Percentiles rank a stretch among this genome's conserved stretches.
phyloP scores from a whole-genome alignment of 2,797 vertebrate species.

The Smutsia gigantea region DNA sequence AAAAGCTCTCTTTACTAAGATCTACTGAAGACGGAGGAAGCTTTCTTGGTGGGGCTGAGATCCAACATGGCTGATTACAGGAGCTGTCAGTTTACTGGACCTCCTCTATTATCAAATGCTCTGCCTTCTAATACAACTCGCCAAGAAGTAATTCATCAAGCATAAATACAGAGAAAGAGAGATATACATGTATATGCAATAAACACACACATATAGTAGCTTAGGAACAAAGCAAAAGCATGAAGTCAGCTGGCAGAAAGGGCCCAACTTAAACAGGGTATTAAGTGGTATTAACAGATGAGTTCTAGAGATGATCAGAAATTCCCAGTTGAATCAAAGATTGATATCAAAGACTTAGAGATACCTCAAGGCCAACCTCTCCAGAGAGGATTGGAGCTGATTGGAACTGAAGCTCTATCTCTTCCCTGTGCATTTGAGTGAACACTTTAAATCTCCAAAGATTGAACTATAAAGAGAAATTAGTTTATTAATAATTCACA shows the following conservation, averaged over 20 bases:
- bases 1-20: neutral
- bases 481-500: conserved; percentile 92
- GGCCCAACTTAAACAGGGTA: conserved; percentile 82
- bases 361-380: conserved; percentile 87
- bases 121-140: neutral
- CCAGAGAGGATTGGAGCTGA: conserved; percentile 83
- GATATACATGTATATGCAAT: neutral
- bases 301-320: conserved; percentile 85
- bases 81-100: conserved; percentile 1
- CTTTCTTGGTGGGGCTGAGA: neutral
- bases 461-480: conserved; percentile 91
- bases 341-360: conserved; percentile 87
- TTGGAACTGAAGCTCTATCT: conserved; percentile 85
- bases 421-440: conserved; percentile 86
- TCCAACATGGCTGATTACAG: conserved; percentile 22
- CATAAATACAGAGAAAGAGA: neutral
- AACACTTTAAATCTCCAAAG: conserved; percentile 90
- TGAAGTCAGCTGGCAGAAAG: conserved; percentile 72
- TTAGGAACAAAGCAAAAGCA: conserved; percentile 67
- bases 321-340: conserved; percentile 85
- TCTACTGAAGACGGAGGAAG: neutral
- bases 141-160: conserved; percentile 34
- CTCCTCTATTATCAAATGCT: conserved; percentile 13
- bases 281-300: conserved; percentile 85
- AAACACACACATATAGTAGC: conserved; percentile 59